Evolutionary conservation across 2,888 invertebrate genomes (phyloP).

Genomic region (Lagria hirta): DNA sequence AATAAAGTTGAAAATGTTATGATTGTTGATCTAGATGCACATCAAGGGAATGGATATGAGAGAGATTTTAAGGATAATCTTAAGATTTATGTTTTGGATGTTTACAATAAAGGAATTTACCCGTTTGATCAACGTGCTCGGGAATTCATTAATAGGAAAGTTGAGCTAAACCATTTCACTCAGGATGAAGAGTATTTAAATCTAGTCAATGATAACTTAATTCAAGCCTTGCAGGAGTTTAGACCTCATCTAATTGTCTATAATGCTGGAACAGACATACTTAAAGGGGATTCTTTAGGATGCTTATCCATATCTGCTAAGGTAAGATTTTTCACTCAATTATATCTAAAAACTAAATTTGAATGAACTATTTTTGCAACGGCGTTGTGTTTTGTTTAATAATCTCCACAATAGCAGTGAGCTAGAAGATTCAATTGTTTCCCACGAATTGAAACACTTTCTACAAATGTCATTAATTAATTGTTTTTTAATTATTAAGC

Average conservation of each 20-base stretch:
- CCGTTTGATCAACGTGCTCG: constrained; percentile 77
- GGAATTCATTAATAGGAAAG: constrained; percentile 64
- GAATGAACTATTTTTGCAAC: no score
- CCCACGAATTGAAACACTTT: no score
- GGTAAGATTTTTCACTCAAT: constrained; percentile 53
- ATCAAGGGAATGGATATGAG: constrained; percentile 91
- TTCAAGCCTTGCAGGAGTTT: constrained; percentile 69
- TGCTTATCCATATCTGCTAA: constrained; percentile 67
- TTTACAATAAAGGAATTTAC: constrained; percentile 81
- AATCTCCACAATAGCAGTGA: no score
- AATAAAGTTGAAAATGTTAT: constrained; percentile 64
- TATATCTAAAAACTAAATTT: no score
- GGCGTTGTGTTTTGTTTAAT: no score
- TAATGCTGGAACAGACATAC: constrained; percentile 89
- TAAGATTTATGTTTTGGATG: constrained; percentile 83
- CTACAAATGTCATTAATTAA: no score
- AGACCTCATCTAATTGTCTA: constrained; percentile 81
- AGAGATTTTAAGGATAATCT: constrained; percentile 72
- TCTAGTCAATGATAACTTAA: constrained; percentile 67
- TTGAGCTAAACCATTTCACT: constrained; percentile 63
- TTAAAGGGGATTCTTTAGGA: constrained; percentile 78
- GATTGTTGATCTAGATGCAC: constrained; percentile 91
- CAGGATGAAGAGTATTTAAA: constrained; percentile 71
- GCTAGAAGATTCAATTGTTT: no score
- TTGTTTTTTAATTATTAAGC: no score